A percentile compares a stretch with the other conserved stretches of the same genome.
These are phyloP conservation scores for Eriocheir sinensis DNA, from an alignment of 1,140 invertebrate species.

Conservation along the genomic window DNA sequence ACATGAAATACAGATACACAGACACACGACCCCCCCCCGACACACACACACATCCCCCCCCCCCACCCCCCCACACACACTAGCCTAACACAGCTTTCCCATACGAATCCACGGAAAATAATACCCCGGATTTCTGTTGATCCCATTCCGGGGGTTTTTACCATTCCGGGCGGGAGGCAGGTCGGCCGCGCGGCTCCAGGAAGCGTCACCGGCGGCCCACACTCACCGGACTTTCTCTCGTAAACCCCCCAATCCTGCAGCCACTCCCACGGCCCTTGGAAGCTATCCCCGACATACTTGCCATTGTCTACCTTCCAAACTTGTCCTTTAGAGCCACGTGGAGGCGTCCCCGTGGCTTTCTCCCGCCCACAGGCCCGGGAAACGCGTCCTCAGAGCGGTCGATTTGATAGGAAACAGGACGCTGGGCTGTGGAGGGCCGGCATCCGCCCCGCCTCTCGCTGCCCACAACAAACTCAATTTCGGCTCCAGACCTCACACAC, in stretches of 20 bases:
- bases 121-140: slow-evolving; percentile 63
- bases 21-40: not conserved
- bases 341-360: not conserved
- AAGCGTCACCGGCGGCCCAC: not conserved
- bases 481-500: slow-evolving; percentile 71
- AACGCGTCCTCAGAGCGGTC: slow-evolving; percentile 18
- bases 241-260: not conserved
- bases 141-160: slow-evolving; percentile 71
- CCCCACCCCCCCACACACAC: not conserved
- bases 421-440: slow-evolving; percentile 22
- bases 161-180: slow-evolving; percentile 68
- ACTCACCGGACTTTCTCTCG: not conserved
- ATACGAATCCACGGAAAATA: slow-evolving; percentile 73
- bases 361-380: not conserved
- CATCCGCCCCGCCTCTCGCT: slow-evolving; percentile 53
- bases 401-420: slow-evolving; percentile 45
- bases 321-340: not conserved
- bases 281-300: too few relatives aligned
- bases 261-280: not conserved
- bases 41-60: slow-evolving; percentile 53
- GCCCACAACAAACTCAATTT: slow-evolving; percentile 76
- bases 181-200: slow-evolving; percentile 38
- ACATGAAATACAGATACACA: not conserved
- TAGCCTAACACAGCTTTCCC: slow-evolving; percentile 62
- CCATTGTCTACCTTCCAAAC: not conserved